Evolutionary conservation across 2,888 invertebrate species (phyloP).

Genomic region (Rhamphomyia laevipes): DNA sequence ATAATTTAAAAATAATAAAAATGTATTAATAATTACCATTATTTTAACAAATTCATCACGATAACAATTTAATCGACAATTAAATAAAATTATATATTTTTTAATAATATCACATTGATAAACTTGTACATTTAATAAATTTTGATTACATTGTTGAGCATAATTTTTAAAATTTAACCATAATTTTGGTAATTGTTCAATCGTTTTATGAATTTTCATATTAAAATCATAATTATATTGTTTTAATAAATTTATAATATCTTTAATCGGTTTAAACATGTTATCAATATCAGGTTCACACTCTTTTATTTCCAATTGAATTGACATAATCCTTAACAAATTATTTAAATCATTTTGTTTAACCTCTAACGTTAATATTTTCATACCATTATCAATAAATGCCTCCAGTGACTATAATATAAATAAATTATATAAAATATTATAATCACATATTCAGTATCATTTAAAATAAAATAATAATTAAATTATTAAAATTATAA

Average conservation of each 20-base stretch:
- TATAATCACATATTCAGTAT: no score
- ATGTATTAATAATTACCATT: slow-evolving; percentile 17
- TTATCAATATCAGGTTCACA: slow-evolving; percentile 65
- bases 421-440: background rate
- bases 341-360: slow-evolving; percentile 74
- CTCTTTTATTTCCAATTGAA: slow-evolving; percentile 57
- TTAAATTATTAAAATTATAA: no score
- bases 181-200: slow-evolving; percentile 72
- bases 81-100: slow-evolving; percentile 68
- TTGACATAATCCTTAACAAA: slow-evolving; percentile 70
- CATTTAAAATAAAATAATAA: no score
- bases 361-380: slow-evolving; percentile 58
- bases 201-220: slow-evolving; percentile 64
- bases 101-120: slow-evolving; percentile 77
- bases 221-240: slow-evolving; percentile 78
- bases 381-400: slow-evolving; percentile 65
- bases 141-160: slow-evolving; percentile 69
- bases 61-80: slow-evolving; percentile 65
- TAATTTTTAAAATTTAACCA: slow-evolving; percentile 81
- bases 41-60: slow-evolving; percentile 54
- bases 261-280: slow-evolving; percentile 82
- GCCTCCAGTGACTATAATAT: slow-evolving; percentile 50
- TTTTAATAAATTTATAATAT: slow-evolving; percentile 72
- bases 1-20: background rate
- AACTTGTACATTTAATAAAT: slow-evolving; percentile 74